A percentile compares a stretch with the other conserved stretches of the same genome.
These are phyloP conservation scores for Eupithecia pulchellata DNA, from an alignment of 2,888 invertebrate genomes.

Conservation along the genomic window DNA sequence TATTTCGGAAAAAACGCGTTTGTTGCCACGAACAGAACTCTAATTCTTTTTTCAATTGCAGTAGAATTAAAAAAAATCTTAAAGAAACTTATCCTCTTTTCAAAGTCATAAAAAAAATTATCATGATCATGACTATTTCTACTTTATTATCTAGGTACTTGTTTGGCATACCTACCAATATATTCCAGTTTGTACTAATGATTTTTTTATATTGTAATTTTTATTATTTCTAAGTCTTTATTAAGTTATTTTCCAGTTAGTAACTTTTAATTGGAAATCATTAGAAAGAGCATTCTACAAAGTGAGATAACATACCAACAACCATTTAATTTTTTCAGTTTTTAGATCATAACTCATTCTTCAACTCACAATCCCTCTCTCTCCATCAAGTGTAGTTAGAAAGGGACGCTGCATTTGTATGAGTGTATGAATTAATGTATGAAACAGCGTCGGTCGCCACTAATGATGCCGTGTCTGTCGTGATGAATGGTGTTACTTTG, in stretches of 20 bases:
- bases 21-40: no score
- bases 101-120: no score
- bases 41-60: no score
- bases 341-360: neutral
- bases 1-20: no score
- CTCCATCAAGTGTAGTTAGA: conserved; percentile 1
- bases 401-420: conserved; percentile 19
- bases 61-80: no score
- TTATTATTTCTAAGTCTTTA: neutral
- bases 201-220: neutral
- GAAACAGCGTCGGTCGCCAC: conserved; percentile 32
- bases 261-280: neutral
- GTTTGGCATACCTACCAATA: no score
- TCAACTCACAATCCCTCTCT: conserved; percentile 14
- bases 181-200: no score
- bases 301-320: conserved; percentile 1
- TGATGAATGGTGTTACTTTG: conserved; percentile 32
- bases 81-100: no score
- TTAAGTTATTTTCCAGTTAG: neutral
- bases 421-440: conserved; percentile 42
- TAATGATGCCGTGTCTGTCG: conserved; percentile 38
- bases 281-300: neutral
- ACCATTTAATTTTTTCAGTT: neutral
- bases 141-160: no score
- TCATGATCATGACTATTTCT: no score